phyloP scores from a whole-genome alignment of 2,113 vertebrate species.

The Rhizomys pruinosus region DNA sequence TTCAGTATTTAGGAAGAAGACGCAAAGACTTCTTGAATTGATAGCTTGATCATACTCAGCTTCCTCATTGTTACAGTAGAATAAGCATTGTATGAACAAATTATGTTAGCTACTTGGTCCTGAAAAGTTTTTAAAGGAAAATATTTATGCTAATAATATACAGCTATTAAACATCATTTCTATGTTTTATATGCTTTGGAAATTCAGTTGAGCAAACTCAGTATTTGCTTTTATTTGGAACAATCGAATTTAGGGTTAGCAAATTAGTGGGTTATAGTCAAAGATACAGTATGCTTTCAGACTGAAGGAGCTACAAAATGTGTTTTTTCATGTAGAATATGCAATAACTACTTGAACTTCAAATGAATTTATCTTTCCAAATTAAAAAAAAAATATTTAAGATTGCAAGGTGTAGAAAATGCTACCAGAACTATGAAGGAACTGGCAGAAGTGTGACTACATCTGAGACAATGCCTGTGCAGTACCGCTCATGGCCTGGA shows the following conservation, averaged over 20 bases:
- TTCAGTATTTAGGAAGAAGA: neutral
- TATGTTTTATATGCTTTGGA: neutral
- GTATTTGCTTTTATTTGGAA: neutral
- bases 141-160: neutral
- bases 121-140: neutral
- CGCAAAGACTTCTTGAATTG: neutral
- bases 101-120: neutral
- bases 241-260: neutral
- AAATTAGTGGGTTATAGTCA: neutral
- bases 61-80: neutral
- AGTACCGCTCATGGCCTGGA: no score
- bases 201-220: neutral
- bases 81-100: neutral
- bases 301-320: neutral
- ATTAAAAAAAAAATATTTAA: no score
- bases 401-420: no score
- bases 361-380: neutral
- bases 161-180: neutral
- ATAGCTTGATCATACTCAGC: neutral
- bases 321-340: neutral
- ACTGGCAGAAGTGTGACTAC: no score
- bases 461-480: neutral
- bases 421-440: no score
- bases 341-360: neutral
- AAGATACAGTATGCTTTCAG: neutral